A percentile compares a stretch with the other conserved stretches of the same genome.
Evolutionary conservation across 2,797 vertebrate genomes (phyloP).

Genomic region (Acanthurus tractus): DNA sequence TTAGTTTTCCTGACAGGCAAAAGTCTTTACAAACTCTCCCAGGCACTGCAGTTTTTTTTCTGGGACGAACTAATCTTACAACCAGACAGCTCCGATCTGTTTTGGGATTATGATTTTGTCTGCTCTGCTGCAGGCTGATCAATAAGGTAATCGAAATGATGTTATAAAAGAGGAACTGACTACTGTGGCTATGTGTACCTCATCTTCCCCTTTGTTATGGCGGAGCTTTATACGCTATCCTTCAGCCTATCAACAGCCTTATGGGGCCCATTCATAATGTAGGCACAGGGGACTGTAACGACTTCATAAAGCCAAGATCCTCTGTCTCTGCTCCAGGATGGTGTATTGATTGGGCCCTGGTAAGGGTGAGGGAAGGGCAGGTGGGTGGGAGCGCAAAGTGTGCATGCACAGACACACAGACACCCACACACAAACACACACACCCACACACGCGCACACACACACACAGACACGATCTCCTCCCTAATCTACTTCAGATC

Average conservation of each 20-base stretch:
- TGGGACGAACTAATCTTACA: conserved; percentile 51
- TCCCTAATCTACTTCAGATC: conserved; percentile 78
- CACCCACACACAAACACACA: conserved; percentile 9
- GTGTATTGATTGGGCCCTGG: conserved; percentile 73
- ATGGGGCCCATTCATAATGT: conserved; percentile 79
- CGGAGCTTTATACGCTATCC: conserved; percentile 66
- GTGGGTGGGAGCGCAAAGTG: conserved; percentile 30
- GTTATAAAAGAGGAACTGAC: conserved; percentile 72
- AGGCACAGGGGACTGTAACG: conserved; percentile 70
- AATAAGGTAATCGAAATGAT: conserved; percentile 79
- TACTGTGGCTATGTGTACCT: conserved; percentile 35
- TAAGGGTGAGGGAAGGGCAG: conserved; percentile 54
- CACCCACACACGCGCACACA: conserved; percentile 7
- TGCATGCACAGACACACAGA: conserved; percentile 13
- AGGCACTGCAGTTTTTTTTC: conserved; percentile 43
- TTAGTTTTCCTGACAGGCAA: conserved; percentile 35
- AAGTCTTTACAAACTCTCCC: conserved; percentile 44
- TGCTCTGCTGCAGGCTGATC: conserved; percentile 69
- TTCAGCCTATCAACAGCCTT: conserved; percentile 65
- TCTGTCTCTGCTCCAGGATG: conserved; percentile 68
- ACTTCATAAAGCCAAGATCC: conserved; percentile 78
- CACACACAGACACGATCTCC: conserved; percentile 21
- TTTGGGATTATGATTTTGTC: conserved; percentile 73
- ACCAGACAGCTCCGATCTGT: conserved; percentile 50
- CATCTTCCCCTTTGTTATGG: conserved; percentile 67